Base-by-base conservation (phyloP, 2,888 invertebrate species). In the Platycnemis pennipes region DNA sequence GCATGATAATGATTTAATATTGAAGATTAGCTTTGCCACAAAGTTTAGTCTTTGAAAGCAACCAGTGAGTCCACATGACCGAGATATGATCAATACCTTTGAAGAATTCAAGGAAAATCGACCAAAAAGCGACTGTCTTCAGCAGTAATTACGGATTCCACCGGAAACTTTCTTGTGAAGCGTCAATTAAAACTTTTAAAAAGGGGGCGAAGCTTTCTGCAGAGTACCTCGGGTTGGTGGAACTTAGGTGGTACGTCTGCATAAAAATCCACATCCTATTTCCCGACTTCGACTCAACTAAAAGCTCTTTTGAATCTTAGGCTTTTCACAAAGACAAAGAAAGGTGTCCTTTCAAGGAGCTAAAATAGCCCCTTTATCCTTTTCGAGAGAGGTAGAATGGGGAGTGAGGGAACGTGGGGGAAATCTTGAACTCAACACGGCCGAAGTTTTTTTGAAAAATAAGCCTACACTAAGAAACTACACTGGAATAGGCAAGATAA, bases 311-410 rank as follows among this genome's bases (percentile, higher is more conserved):
- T 63, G 63, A 56, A 63, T 44, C 46, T 46, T n/a, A 4, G 16
- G n/a, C n/a, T 45, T 56, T 91, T 56, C 77, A 77, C 77, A 91
- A n/a, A 91, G 63, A 91, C 69, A 22, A 77, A 77, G 77, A 77
- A 37, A 0, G 31, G 77, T 11, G 31, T 77, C 77, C 77, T 77
- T 77, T 77, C 37, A 37, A 77, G 37, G 77, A 11, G 42, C 42
- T 4, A 7, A 37, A 49, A n/a, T 88, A 16, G 22, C 26, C n/a
- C 63, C 91, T 69, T 45, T n/a, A 44, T n/a, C 69, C 42, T n/a
- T 26, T 37, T 77, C 77, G 37, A 63, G 63, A 63, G 26, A 63
- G 63, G 26, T 26, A 2, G 77, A 37, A 37, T 49, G 49, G 49
- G 19, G 37, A 37, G 69, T 11, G 37, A 77, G 37, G 37, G 19